These are phyloP conservation scores for Plecotus auritus DNA, from an alignment of 2,113 vertebrate genomes.

Conservation along the genomic window DNA sequence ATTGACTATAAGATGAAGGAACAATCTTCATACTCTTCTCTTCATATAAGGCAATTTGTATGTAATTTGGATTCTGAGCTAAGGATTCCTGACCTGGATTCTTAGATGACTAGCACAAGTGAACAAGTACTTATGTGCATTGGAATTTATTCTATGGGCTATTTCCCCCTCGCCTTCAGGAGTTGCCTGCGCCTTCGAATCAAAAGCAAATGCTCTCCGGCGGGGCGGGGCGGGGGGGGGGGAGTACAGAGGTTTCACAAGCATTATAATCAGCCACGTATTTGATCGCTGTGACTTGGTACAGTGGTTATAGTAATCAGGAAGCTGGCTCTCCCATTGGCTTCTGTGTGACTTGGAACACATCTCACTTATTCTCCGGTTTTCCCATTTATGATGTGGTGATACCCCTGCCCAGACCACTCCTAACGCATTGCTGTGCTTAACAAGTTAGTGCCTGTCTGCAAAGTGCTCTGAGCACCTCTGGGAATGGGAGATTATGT, in stretches of 20 bases:
- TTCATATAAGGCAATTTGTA: neutral
- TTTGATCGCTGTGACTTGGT: neutral
- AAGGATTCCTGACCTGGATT: neutral
- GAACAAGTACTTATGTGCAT: neutral
- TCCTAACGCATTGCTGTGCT: neutral
- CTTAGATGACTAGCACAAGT: neutral
- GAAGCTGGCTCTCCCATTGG: neutral
- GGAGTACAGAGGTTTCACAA: neutral
- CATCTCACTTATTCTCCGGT: neutral
- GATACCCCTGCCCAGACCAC: neutral
- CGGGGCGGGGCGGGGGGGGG: neutral
- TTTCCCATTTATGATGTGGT: neutral
- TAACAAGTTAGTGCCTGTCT: constrained; percentile 12
- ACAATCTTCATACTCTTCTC: neutral
- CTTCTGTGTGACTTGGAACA: constrained; percentile 29
- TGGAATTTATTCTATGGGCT: neutral
- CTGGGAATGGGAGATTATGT: neutral
- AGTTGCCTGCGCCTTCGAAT: constrained; percentile 7
- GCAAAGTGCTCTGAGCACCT: neutral
- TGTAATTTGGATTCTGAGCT: neutral
- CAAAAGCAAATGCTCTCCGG: constrained; percentile 30
- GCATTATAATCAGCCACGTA: neutral
- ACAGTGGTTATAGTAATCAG: neutral
- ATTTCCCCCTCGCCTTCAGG: neutral
- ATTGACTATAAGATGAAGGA: constrained; percentile 28